These are phyloP conservation scores for Pissodes strobi DNA, from an alignment of 1,140 invertebrate genomes.

Conservation along the genomic window DNA sequence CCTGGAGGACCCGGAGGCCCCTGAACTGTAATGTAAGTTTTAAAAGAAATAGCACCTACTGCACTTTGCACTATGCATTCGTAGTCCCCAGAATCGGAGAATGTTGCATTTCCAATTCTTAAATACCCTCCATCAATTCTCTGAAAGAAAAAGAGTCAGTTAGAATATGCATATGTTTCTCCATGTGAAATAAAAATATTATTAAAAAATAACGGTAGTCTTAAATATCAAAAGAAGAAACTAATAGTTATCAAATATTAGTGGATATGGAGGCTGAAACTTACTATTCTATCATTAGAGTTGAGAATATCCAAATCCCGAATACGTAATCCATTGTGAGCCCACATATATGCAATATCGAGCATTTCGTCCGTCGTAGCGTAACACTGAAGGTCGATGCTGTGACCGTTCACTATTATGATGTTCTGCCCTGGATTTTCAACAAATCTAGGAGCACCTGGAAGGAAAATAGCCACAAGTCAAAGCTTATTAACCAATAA, in stretches of 20 bases:
- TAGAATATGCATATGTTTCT: neutral
- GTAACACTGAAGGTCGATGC: constrained; percentile 77
- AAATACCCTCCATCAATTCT: constrained; percentile 73
- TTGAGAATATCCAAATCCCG: constrained; percentile 66
- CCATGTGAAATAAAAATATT: too few relatives aligned
- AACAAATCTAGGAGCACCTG: constrained; percentile 71
- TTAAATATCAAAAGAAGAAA: too few relatives aligned
- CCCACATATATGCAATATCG: constrained; percentile 90
- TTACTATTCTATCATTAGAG: constrained; percentile 59
- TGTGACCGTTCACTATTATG: constrained; percentile 68
- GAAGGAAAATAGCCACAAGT: constrained; percentile 29
- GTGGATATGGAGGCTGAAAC: too few relatives aligned
- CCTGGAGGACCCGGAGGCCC: constrained; percentile 84
- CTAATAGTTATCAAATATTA: too few relatives aligned
- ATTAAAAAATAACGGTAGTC: too few relatives aligned
- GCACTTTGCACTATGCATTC: constrained; percentile 87
- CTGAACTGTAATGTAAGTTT: constrained; percentile 73
- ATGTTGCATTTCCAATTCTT: constrained; percentile 79
- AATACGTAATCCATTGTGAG: constrained; percentile 81
- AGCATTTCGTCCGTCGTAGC: constrained; percentile 80
- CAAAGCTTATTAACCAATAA: neutral
- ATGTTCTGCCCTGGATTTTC: constrained; percentile 69
- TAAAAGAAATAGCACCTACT: constrained; percentile 77
- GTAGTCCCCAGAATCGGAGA: constrained; percentile 85
- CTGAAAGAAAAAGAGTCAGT: constrained; percentile 46